Evolutionary conservation across 2,113 vertebrate species (phyloP), one percentile per base, ranked within the genome.

Genomic region (Melanocharis versteri): DNA sequence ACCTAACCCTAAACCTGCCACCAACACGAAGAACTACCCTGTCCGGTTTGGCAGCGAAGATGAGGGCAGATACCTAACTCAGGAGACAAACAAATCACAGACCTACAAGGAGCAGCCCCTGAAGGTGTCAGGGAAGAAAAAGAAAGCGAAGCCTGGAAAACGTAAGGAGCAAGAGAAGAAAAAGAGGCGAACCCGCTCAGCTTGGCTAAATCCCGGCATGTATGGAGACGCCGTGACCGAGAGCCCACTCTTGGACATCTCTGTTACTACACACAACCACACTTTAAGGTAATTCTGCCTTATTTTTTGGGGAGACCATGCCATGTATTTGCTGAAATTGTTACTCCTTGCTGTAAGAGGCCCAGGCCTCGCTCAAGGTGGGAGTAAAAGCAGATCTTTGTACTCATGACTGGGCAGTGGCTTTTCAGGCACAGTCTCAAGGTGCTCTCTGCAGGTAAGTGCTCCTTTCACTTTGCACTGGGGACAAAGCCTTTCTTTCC

Each of bases 41-140:
- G 95, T 98, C 40, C 97, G 98, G 8, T 98, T 99, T 69, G 97
- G 97, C 33, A 93, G 97, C 7, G 98, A 99, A 8, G 98, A 98
- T n/a, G 98, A 98, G 93, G 98, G 98, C 86, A 97, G 96, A 77
- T 97, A 97, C 93, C 95, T 99, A 61, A 99, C 99, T 65, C 99
- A 99, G 98, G 99, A 99, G 96, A 99, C 99, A 97, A 98, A 99
- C 98, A 99, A 99, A 97, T 98, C 98, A 2, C 98, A 99, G 93
- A 97, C 97, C 2, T 99, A 98, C 97, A 99, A 99, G 70, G 99
- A 99, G 45, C 98, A 98, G 58, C 98, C 98, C 6, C 96, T 98
- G 70, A 99, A 98, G 91, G 96, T 60, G 0, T 96, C 98, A 0
- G 98, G 98, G 22, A 99, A 98, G 98, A 99, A 99, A 95, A 99